Percentiles rank a stretch among this genome's conserved stretches.
Conservation (phyloP, 2,797 vertebrate genomes). For the Onychomys torridus region DNA sequence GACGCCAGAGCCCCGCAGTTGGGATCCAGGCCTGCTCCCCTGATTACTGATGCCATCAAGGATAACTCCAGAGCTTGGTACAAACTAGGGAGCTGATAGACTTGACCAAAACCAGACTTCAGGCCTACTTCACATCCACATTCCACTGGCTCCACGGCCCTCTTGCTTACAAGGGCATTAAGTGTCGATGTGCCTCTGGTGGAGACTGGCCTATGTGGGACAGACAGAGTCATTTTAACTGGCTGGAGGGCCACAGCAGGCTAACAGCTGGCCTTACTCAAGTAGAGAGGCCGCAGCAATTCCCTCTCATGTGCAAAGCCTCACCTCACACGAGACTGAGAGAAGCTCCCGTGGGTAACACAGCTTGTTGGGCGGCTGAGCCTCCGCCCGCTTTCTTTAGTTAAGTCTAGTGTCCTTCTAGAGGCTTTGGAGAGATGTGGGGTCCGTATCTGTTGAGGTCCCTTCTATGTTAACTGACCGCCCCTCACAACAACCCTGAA, state of each 20-base stretch:
- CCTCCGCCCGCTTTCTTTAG: background rate
- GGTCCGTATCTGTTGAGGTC: background rate
- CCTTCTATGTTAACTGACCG: background rate
- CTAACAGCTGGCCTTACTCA: constrained; percentile 23
- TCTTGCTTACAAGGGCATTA: background rate
- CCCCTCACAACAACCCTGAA: background rate
- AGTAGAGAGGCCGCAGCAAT: background rate
- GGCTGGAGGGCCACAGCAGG: background rate
- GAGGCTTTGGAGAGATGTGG: background rate
- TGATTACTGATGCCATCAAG: background rate
- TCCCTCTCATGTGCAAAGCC: background rate
- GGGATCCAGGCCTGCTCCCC: background rate
- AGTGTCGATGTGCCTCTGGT: background rate
- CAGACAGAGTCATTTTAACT: constrained; percentile 47
- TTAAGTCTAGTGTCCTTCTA: background rate
- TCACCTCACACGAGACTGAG: background rate
- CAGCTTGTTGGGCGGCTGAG: background rate
- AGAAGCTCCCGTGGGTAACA: background rate
- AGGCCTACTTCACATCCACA: background rate
- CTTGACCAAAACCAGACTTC: background rate
- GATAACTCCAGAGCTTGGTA: background rate
- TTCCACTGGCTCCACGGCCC: background rate
- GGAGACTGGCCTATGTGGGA: background rate
- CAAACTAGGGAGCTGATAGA: background rate
- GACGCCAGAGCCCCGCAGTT: background rate